Evolutionary conservation across 2,113 vertebrate species (phyloP), one percentile per base, ranked within the genome.

Genomic region (Thinocorus orbignyianus): DNA sequence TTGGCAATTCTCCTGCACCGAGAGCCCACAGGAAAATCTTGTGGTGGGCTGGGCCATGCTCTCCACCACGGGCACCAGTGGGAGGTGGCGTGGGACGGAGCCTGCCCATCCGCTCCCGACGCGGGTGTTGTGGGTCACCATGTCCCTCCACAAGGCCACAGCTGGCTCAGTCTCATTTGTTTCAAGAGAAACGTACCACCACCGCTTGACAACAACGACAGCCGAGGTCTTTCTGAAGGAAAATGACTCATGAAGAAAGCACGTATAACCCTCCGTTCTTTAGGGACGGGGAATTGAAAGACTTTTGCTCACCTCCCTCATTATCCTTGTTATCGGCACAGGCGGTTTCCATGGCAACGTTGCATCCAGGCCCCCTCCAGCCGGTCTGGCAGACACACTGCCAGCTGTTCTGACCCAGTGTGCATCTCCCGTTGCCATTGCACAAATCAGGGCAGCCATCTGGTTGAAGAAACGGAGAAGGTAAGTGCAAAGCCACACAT

Each of bases 271-370:
- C 84, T 61, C 18, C 58, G 92, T 73, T 95, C 96, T 90, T 74
- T 55, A 71, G 93, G 96, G 92, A 86, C 82, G 28, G 95, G 82
- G 97, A 96, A 94, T 62, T 44, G 83, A 76, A 96, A 93, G 98
- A 96, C 46, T 95, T 96, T 57, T 31, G 96, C 98, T 99, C 98
- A 99, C 99, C 99, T 99, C 99, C 99, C 98, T 99, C 99, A 74
- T 99, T 99, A 98, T 99, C 99, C 98, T 99, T 99, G 98, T 98
- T 99, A 98, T 99, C 99, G 17, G 99, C 99, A 33, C 99, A 99
- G 97, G 99, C 99, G 52, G 99, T 99, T 97, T 99, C 99, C 99
- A 99, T 99, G 98, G 99, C 99, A 94, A 99, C 99, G 88, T 98
- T 99, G 99, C 99, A 99, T 95, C 99, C 99, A 20, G 98, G 98